These are phyloP conservation scores for Apotomis betuletana DNA, from an alignment of 2,888 invertebrate species.

Conservation along the genomic window DNA sequence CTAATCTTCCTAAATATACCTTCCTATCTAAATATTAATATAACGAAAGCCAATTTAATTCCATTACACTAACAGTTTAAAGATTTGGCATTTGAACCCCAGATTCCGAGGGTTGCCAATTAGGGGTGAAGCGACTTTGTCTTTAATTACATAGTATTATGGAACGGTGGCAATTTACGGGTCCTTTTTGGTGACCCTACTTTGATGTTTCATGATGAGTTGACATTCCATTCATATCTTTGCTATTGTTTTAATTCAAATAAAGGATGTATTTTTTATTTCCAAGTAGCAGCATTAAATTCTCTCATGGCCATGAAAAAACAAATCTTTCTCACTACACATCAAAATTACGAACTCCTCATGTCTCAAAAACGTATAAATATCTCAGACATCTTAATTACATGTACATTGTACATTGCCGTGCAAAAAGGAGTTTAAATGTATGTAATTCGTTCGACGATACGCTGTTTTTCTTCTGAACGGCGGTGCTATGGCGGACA, in stretches of 20 bases:
- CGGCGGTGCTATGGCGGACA: conserved; percentile 11
- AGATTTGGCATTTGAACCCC: conserved; percentile 35
- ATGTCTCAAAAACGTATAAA: conserved; percentile 18
- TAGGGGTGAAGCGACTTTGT: conserved; percentile 22
- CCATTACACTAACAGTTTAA: conserved; percentile 32
- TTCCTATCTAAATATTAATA: no score
- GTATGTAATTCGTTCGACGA: not conserved
- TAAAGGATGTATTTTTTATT: no score
- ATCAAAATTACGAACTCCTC: conserved; percentile 13
- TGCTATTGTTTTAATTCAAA: not conserved
- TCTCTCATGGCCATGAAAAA: not conserved
- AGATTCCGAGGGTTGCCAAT: conserved; percentile 33
- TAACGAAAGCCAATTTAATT: conserved; percentile 19
- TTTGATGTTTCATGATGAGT: conserved; percentile 14
- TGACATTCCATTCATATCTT: not conserved
- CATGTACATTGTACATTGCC: conserved; percentile 17
- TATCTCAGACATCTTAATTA: conserved; percentile 38
- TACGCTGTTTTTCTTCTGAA: not conserved
- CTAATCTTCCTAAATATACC: no score
- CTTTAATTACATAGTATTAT: conserved; percentile 30
- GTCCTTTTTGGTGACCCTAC: conserved; percentile 22
- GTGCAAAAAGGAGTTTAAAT: not conserved
- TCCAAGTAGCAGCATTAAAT: not conserved
- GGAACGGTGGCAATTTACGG: conserved; percentile 20
- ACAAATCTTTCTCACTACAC: not conserved